Base-by-base conservation (phyloP, 2,888 invertebrate genomes). In the Stratiomys singularior region DNA sequence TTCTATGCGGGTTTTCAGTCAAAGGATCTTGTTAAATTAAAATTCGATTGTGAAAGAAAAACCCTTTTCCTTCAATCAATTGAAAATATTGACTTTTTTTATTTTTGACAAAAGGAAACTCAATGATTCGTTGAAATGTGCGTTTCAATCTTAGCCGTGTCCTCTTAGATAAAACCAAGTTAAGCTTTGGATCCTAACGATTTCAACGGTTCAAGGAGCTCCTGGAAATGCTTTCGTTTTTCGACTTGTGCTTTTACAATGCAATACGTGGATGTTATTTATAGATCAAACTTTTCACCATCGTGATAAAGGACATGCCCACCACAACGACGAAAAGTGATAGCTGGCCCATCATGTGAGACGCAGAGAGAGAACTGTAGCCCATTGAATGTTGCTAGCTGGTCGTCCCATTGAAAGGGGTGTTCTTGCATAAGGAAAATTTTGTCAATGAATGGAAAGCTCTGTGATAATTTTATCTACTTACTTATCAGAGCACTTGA, bases 381-480 rank as follows among this genome's bases (percentile, higher is more conserved):
- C 46, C 27, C 69, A 69, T 69, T 69, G 69, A 69, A 25, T 18
- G 66, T 18, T 47, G 2, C 44, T 25, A 1, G 69, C 13, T 5
- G 69, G 7, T 23, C n/a, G 30, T 58, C 58, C 74, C 60, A 58
- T 58, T 58, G 58, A 44, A 74, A 74, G 74, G 74, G 74, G 74
- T 58, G 25, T 23, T 74, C 37, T 46, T 23, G 46, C 46, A 47
- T 30, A 46, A 28, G 30, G 13, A 60, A 60, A 11, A 47, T 64
- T 76, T 76, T 28, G 46, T 76, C 64, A 76, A 76, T 76, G 76
- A 76, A 76, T 76, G 76, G 60, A 76, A 76, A 63, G 63, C 63
- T 76, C 60, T 13, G 25, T 28, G 64, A 64, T 64, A 64, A 76
- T 25, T 76, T 76, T 2, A 30, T 21, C 37, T 23, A 30, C 58